Evolutionary conservation across 2,888 invertebrate genomes (phyloP), one percentile per base, ranked within the genome.

Genomic region (Drosophila paucipuncta): DNA sequence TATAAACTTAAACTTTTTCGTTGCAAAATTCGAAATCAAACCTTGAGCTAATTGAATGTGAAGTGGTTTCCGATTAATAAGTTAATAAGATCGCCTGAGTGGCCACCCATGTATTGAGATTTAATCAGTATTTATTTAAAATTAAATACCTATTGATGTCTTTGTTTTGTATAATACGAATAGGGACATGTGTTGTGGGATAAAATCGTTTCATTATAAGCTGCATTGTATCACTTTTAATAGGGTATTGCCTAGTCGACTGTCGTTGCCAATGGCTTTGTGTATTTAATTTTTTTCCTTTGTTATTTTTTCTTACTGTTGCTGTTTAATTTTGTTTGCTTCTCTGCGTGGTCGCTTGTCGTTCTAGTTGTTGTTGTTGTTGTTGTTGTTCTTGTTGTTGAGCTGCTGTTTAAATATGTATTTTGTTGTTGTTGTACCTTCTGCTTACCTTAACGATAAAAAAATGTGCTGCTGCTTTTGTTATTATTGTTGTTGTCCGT

Each of bases 371-470:
- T 37, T 39, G 28, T 58, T n/a, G 31, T 16, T 22, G n/a, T 37
- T 22, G 13, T 30, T 62, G 30, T 31, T 62, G 33, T 73, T 82
- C 18, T 41, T 50, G 31, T 62, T 59, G 70, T 49, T 58, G 60
- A 59, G 85, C 70, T 76, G 64, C 88, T 82, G 83, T 88, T 86
- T 88, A 86, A 88, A 86, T 86, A 88, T 88, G 78, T 85, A 83
- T 85, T 87, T 75, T 67, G 69, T 69, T 69, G 68, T 59, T 69
- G 73, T 62, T 70, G 73, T 60, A 73, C 79, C 83, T 83, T 82
- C 80, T 87, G 86, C 84, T 85, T 74, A 87, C 85, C 85, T 87
- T 87, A 85, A 85, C 88, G 85, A 83, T 71, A 70, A 85, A 85
- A 87, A 85, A 85, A 83, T 81, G 79, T 77, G 74, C 73, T 77